Percentiles rank a stretch among this genome's conserved stretches.
These are phyloP conservation scores for Mylabris sibirica DNA, from an alignment of 2,888 invertebrate species.

Conservation along the genomic window DNA sequence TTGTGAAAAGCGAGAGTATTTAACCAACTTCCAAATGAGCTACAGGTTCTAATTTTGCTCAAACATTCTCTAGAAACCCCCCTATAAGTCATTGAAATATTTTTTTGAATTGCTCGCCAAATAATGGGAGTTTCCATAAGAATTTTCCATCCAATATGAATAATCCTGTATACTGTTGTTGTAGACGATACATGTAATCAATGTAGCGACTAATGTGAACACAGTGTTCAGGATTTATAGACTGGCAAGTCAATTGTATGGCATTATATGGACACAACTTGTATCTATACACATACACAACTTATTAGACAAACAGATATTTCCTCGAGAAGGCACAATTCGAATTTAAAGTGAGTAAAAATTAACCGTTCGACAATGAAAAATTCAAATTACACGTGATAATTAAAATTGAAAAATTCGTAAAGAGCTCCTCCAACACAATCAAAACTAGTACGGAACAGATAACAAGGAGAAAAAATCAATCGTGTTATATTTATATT, in stretches of 20 bases:
- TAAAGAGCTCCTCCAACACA: not conserved
- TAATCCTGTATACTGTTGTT: conserved; percentile 30
- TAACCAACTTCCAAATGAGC: too few relatives aligned
- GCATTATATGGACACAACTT: conserved; percentile 53
- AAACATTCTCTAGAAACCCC: too few relatives aligned
- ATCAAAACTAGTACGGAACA: not conserved
- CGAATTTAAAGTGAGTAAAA: too few relatives aligned
- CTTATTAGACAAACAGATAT: conserved; percentile 46
- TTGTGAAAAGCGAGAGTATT: too few relatives aligned
- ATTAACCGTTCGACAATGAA: too few relatives aligned
- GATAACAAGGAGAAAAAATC: conserved; percentile 10
- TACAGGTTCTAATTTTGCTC: too few relatives aligned
- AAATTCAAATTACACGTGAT: too few relatives aligned
- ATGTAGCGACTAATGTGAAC: conserved; percentile 60
- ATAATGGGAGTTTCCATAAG: too few relatives aligned
- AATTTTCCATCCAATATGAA: too few relatives aligned
- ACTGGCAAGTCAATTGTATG: conserved; percentile 58
- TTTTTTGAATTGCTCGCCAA: too few relatives aligned
- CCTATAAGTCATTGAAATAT: too few relatives aligned
- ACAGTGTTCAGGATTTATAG: conserved; percentile 59
- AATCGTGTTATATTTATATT: conserved; percentile 11
- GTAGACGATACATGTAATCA: conserved; percentile 59
- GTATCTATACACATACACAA: conserved; percentile 22
- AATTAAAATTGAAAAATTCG: conserved; percentile 26
- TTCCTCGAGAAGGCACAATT: conserved; percentile 50